A percentile compares a stretch with the other conserved stretches of the same genome.
These are phyloP conservation scores for Gobius niger DNA, from an alignment of 2,113 vertebrate species.

Conservation along the genomic window DNA sequence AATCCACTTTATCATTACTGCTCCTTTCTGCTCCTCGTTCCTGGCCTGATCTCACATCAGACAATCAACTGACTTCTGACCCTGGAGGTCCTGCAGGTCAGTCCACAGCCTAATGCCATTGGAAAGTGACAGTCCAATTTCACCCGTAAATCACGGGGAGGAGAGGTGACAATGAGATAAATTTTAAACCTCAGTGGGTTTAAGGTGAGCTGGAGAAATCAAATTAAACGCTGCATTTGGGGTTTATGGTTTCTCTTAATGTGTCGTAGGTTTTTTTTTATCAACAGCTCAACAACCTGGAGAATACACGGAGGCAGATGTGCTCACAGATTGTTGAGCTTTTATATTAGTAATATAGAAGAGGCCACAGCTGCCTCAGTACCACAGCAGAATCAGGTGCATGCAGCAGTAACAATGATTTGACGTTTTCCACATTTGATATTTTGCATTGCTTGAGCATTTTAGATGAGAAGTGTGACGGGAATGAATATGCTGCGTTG, in stretches of 20 bases:
- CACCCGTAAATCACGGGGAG: constrained; percentile 4
- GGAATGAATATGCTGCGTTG: constrained; percentile 47
- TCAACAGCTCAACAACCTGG: constrained; percentile 16
- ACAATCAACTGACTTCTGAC: constrained; percentile 36
- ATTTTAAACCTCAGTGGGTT: constrained; percentile 19
- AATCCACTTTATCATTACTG: constrained; percentile 39
- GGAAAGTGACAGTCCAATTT: constrained; percentile 42
- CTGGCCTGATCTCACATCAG: constrained; percentile 20
- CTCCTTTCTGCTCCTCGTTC: constrained; percentile 27
- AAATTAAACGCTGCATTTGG: constrained; percentile 13
- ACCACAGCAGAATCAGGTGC: not conserved
- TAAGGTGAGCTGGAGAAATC: constrained; percentile 17
- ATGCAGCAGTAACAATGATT: constrained; percentile 6
- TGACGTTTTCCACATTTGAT: constrained; percentile 16
- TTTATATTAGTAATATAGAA: not conserved
- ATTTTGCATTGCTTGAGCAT: constrained; percentile 22
- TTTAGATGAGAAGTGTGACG: constrained; percentile 47
- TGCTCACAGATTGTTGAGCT: not conserved
- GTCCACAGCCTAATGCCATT: constrained; percentile 45
- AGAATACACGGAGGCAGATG: constrained; percentile 7
- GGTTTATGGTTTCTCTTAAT: not conserved
- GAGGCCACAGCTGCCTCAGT: not conserved
- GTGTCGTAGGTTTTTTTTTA: not conserved
- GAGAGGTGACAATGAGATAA: constrained; percentile 8
- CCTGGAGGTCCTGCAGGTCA: constrained; percentile 28